These are phyloP conservation scores for Epistrophe eligans DNA, from an alignment of 2,888 invertebrate genomes.

Conservation along the genomic window DNA sequence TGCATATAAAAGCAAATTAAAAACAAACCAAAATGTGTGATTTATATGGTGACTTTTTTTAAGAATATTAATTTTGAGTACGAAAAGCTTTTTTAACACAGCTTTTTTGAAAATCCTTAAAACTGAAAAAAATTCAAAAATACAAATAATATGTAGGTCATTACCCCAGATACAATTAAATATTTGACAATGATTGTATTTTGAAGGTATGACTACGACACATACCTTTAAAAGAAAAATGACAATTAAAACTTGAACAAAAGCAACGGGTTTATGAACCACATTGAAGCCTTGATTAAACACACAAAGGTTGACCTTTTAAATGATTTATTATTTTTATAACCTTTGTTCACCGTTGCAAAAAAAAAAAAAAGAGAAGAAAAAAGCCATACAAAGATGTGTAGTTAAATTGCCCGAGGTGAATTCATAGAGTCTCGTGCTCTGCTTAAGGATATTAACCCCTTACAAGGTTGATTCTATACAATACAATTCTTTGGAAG, in stretches of 20 bases:
- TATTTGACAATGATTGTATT: no score
- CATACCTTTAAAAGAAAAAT: neutral
- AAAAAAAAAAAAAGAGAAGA: neutral
- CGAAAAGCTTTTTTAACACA: no score
- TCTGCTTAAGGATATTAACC: conserved; percentile 11
- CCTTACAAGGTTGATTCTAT: conserved; percentile 4
- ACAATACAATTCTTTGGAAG: neutral
- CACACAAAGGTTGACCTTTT: conserved; percentile 14
- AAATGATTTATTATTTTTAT: conserved; percentile 1
- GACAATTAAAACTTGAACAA: no score
- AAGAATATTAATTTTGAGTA: no score
- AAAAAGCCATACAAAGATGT: neutral
- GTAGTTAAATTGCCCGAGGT: neutral
- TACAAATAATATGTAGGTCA: no score
- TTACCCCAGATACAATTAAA: no score
- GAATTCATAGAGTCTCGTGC: neutral
- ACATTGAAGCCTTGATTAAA: conserved; percentile 16
- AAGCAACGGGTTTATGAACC: neutral
- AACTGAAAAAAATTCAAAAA: no score
- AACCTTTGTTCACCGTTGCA: neutral
- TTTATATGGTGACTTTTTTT: no score
- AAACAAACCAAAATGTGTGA: no score
- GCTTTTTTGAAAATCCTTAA: no score
- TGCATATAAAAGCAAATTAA: no score
- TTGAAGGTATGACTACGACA: no score